These are phyloP conservation scores for Cydia strobilella DNA, from an alignment of 1,140 invertebrate genomes.

Conservation along the genomic window DNA sequence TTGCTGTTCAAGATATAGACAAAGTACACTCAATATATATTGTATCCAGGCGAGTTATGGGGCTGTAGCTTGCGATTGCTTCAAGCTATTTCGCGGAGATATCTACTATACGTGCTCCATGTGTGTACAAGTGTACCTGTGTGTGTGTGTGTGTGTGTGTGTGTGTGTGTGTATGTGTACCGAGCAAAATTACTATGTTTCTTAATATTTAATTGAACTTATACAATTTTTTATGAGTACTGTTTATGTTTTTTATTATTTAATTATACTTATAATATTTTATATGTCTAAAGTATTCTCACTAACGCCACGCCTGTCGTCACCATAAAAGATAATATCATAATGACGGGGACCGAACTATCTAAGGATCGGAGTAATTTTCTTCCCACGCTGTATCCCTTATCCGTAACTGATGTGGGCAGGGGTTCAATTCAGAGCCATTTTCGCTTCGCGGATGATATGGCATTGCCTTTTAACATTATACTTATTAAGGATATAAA, in stretches of 20 bases:
- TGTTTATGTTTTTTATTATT: no score
- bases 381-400: slow-evolving; percentile 1
- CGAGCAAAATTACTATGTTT: no score
- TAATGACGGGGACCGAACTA: neutral
- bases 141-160: no score
- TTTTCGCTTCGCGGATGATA: neutral
- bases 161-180: no score
- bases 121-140: neutral
- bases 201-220: no score
- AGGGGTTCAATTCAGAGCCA: slow-evolving; percentile 1
- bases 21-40: slow-evolving; percentile 38
- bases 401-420: slow-evolving; percentile 3
- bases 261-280: no score
- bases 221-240: no score
- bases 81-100: slow-evolving; percentile 37
- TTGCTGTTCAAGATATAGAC: slow-evolving; percentile 49
- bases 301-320: no score
- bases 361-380: neutral
- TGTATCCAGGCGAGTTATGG: slow-evolving; percentile 27
- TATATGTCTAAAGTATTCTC: no score
- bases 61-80: slow-evolving; percentile 10
- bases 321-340: neutral
- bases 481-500: neutral
- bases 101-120: slow-evolving; percentile 38
- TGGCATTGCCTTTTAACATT: neutral